Conservation (phyloP, 23 tunicate species). For the Phallusia fumigata region DNA sequence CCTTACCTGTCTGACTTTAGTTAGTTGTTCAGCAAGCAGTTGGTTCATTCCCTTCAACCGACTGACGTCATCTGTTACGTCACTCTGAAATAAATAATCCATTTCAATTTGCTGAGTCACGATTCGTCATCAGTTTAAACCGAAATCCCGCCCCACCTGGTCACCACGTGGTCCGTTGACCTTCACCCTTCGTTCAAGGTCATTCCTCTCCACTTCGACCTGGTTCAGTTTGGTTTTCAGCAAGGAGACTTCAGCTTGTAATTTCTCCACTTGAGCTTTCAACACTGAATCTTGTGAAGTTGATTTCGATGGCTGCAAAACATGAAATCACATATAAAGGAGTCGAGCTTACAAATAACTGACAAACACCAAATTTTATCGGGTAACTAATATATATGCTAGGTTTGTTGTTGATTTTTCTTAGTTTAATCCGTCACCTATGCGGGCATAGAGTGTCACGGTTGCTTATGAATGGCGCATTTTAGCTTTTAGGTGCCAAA, state of each 20-base stretch:
- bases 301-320: slow-evolving; percentile 70
- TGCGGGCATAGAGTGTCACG: too few species aligned
- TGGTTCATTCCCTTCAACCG: slow-evolving; percentile 50
- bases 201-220: slow-evolving; percentile 19
- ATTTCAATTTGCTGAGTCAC: too few species aligned
- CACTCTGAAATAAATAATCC: not conserved
- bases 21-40: slow-evolving; percentile 46
- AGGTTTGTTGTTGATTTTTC: too few species aligned
- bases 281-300: slow-evolving; percentile 13
- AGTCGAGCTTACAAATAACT: not conserved
- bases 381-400: too few species aligned
- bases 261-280: slow-evolving; percentile 48
- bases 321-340: not conserved
- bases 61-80: slow-evolving; percentile 21
- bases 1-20: slow-evolving; percentile 40
- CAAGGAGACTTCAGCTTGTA: slow-evolving; percentile 41
- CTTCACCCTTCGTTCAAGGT: slow-evolving; percentile 1
- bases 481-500: too few species aligned
- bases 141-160: too few species aligned
- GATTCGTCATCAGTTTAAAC: too few species aligned
- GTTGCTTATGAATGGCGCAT: too few species aligned
- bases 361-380: not conserved
- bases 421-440: too few species aligned
- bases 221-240: slow-evolving; percentile 29
- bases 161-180: slow-evolving; percentile 3